phyloP scores from a whole-genome alignment of 2,797 vertebrate genomes.

The Epinephelus coioides region DNA sequence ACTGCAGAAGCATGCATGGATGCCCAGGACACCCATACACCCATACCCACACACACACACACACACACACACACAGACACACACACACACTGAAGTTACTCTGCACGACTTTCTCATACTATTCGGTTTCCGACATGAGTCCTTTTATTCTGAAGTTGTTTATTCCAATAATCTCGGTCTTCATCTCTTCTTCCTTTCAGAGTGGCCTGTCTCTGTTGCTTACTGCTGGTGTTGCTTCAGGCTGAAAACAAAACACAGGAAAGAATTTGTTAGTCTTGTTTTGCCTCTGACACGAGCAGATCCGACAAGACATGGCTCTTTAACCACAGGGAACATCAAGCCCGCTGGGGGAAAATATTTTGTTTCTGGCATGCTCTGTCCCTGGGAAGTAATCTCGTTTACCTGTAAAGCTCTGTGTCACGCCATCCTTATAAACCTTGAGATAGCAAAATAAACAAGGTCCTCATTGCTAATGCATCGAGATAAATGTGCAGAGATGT shows the following conservation, averaged over 20 bases:
- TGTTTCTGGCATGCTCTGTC: slow-evolving; percentile 39
- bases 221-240: slow-evolving; percentile 87
- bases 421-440: slow-evolving; percentile 32
- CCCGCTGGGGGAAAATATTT: slow-evolving; percentile 45
- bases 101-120: slow-evolving; percentile 55
- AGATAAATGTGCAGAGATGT: slow-evolving; percentile 38
- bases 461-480: slow-evolving; percentile 25
- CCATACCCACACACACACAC: slow-evolving; percentile 9
- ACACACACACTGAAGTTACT: slow-evolving; percentile 37
- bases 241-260: slow-evolving; percentile 80
- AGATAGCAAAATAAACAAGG: slow-evolving; percentile 34
- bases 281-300: slow-evolving; percentile 46
- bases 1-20: slow-evolving; percentile 32
- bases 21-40: slow-evolving; percentile 36
- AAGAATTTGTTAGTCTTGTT: slow-evolving; percentile 72
- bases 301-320: slow-evolving; percentile 62
- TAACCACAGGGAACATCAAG: slow-evolving; percentile 55
- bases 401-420: slow-evolving; percentile 53
- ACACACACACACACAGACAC: background rate
- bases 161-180: slow-evolving; percentile 62
- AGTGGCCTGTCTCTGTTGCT: slow-evolving; percentile 59
- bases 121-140: slow-evolving; percentile 55
- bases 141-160: slow-evolving; percentile 55
- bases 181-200: slow-evolving; percentile 49
- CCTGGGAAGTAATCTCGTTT: slow-evolving; percentile 55